These are phyloP conservation scores for Teinopalpus imperialis DNA, from an alignment of 2,888 invertebrate species.

Conservation along the genomic window DNA sequence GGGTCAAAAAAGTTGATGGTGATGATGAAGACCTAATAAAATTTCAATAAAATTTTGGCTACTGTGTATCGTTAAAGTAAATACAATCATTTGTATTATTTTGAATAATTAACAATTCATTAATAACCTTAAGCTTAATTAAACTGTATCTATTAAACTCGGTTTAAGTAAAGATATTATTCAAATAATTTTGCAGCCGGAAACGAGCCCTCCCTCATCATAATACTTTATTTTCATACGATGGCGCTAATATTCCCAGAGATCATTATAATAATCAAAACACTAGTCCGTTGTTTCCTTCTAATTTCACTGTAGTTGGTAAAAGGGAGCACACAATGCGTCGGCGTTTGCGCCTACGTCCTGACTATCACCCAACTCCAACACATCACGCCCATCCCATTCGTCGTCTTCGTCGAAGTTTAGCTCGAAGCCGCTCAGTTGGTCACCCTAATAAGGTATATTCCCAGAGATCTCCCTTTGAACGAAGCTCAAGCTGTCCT, in stretches of 20 bases:
- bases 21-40: too few species aligned
- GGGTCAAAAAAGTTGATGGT: too few species aligned
- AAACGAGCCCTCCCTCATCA: slow-evolving; percentile 55
- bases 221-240: slow-evolving; percentile 63
- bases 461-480: slow-evolving; percentile 47
- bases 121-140: too few species aligned
- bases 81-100: too few species aligned
- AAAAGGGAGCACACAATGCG: slow-evolving; percentile 49
- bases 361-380: slow-evolving; percentile 28
- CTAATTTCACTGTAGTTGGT: slow-evolving; percentile 44
- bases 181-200: slow-evolving; percentile 60
- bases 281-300: slow-evolving; percentile 48
- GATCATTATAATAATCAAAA: slow-evolving; percentile 38
- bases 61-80: too few species aligned
- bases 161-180: too few species aligned
- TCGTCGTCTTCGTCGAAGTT: slow-evolving; percentile 47
- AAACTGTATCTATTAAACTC: too few species aligned
- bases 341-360: slow-evolving; percentile 39
- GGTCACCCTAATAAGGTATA: slow-evolving; percentile 49
- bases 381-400: slow-evolving; percentile 43
- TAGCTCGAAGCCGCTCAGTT: slow-evolving; percentile 62
- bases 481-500: slow-evolving; percentile 60
- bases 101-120: too few species aligned
- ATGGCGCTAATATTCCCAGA: slow-evolving; percentile 56
- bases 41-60: too few species aligned